Percentiles rank a stretch among this genome's conserved stretches.
Conservation (phyloP, 1,140 invertebrate genomes). For the Chionoecetes opilio region DNA sequence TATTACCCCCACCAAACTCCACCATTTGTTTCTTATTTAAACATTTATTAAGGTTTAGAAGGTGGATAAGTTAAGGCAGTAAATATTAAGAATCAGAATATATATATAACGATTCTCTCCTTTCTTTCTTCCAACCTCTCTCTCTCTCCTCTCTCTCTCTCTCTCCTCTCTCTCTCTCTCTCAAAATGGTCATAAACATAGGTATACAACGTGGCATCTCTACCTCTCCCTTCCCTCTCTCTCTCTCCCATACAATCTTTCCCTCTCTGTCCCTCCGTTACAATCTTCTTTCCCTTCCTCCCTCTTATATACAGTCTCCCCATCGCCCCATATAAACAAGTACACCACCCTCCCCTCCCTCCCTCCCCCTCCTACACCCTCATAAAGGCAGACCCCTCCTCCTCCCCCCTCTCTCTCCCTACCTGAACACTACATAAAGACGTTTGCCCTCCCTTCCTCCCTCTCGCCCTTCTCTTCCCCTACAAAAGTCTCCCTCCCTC, state of each 20-base stretch:
- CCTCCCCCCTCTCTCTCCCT: neutral
- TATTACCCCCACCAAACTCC: too few relatives aligned
- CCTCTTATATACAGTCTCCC: neutral
- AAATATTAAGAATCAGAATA: too few relatives aligned
- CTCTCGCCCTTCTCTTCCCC: neutral
- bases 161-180: constrained; percentile 10
- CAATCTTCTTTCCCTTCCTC: neutral
- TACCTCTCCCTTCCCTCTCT: neutral
- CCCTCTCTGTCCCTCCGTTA: neutral
- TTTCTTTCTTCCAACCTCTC: neutral
- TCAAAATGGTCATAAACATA: neutral
- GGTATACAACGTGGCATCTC: neutral
- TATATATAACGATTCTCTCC: neutral
- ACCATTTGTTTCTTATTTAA: too few relatives aligned
- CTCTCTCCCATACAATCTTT: neutral
- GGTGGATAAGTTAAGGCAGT: too few relatives aligned
- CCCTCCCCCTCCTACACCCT: neutral
- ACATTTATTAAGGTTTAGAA: too few relatives aligned
- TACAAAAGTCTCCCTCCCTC: neutral
- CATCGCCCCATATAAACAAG: neutral
- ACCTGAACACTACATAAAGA: neutral
- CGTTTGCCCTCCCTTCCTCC: neutral
- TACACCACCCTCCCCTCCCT: neutral
- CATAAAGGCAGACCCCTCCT: too few relatives aligned
- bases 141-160: neutral